Base-by-base conservation (phyloP, 2,888 invertebrate genomes). In the Plemyria rubiginata region DNA sequence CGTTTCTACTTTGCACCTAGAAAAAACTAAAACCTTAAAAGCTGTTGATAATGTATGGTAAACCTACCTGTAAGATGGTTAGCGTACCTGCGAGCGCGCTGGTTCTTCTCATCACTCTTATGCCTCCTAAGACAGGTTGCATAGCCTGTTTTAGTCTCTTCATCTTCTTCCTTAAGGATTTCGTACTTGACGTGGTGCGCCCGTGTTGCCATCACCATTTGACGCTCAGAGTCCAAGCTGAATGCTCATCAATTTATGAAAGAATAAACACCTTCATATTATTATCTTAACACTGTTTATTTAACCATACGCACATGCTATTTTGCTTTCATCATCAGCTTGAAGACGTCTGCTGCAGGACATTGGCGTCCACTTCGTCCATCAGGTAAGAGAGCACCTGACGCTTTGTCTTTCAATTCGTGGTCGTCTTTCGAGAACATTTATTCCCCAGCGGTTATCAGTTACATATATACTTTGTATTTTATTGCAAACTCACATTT, bases 1-100 rank as follows among this genome's bases (percentile, higher is more conserved):
- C 0, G 93, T 92, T 72, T 95, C 94, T 36, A 93, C 90, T 82
- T 94, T 94, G 59, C 89, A 90, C 71, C 94, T 57, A 32, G 45
- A 58, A n/a, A 41, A 29, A 32, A 43, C 8, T 45, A 15, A 15
- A 6, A 15, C 8, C 2, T 45, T 13, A 43, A 3, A 8, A 8
- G 11, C 11, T 11, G 8, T 2, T 38, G 36, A 1, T 38, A 11
- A 11, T 2, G 3, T 11, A 38, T 9, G n/a, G n/a, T 11, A 2
- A 11, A 1, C 32, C 11, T 11, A 11, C 22, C 22, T 22, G 22
- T 22, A 22, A 22, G 22, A 22, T 22, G 22, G 22, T 22, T 15
- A 2, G 8, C 0, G 9, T 65, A 91, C 93, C 92, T 85, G 68
- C 93, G 90, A 0, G 86, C 86, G 63, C 94, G 86, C 56, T 94